Evolutionary conservation across 1,140 invertebrate genomes (phyloP), one percentile per base, ranked within the genome.

Genomic region (Solen grandis): DNA sequence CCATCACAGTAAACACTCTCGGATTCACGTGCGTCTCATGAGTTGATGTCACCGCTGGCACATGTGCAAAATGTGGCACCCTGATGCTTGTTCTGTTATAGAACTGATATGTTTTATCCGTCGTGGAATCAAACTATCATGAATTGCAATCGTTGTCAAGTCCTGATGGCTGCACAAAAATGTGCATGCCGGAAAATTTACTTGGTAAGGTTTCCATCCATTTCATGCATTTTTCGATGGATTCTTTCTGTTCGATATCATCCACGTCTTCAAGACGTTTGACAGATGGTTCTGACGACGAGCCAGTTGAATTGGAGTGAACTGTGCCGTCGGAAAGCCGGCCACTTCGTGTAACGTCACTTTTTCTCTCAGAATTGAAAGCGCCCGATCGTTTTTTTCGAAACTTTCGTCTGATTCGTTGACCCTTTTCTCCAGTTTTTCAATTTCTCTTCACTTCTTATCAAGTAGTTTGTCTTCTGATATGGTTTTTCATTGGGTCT

Each of bases 151-250:
- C 36, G 29, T 76, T 63, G n/a, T 38, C 35, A 35, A 16, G 35
- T 1, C 35, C 22, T 41, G 70, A 3, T 33, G 75, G 75, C 25
- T 78, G 75, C 13, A 78, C 75, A 60, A 57, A 83, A 52, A 86
- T 81, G 41, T 86, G 82, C 77, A 86, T 84, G 31, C 85, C 85
- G n/a, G 82, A 82, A 80, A 86, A 86, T 50, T 86, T 86, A n/a
- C 66, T 54, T 3, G 85, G 85, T 80, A 86, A 83, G 41, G 65
- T 79, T 46, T 86, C 82, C 85, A 86, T 86, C 85, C 85, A 86
- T 78, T 81, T 82, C 33, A 84, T 52, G 41, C 85, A 86, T 52
- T 86, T 86, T 29, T 82, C 77, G 25, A 86, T 78, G 8, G 82
- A 78, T 77, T 86, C 65, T 66, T 73, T 84, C 35, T 66, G 73